A percentile compares a stretch with the other conserved stretches of the same genome.
phyloP scores from a whole-genome alignment of 2,888 invertebrate species.

The Epistrophe grossulariae region DNA sequence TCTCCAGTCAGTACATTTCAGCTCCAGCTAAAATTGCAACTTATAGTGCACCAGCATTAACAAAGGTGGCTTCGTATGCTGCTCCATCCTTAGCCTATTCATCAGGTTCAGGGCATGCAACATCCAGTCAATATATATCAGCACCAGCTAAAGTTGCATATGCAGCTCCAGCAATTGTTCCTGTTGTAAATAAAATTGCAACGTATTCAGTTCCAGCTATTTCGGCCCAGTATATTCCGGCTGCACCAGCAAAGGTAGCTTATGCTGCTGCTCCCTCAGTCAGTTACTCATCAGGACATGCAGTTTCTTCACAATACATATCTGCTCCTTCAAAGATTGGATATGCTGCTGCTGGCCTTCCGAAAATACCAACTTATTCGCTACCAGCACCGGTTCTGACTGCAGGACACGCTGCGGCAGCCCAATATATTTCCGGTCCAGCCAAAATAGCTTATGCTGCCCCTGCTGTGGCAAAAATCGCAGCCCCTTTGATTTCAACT shows the following conservation, averaged over 20 bases:
- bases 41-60: slow-evolving; percentile 73
- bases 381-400: slow-evolving; percentile 9
- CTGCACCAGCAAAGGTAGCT: slow-evolving; percentile 52
- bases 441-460: slow-evolving; percentile 57
- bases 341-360: slow-evolving; percentile 65
- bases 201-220: slow-evolving; percentile 62
- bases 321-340: slow-evolving; percentile 77
- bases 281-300: slow-evolving; percentile 71
- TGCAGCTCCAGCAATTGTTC: slow-evolving; percentile 81
- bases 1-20: slow-evolving; percentile 77
- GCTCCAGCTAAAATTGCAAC: slow-evolving; percentile 76
- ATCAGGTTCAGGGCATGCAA: slow-evolving; percentile 44
- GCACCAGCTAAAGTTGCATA: slow-evolving; percentile 76
- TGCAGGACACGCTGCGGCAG: slow-evolving; percentile 78
- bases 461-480: slow-evolving; percentile 70
- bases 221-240: slow-evolving; percentile 71
- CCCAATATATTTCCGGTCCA: slow-evolving; percentile 76
- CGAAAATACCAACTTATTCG: slow-evolving; percentile 28
- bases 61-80: slow-evolving; percentile 73
- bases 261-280: slow-evolving; percentile 65
- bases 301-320: slow-evolving; percentile 79
- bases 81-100: slow-evolving; percentile 64
- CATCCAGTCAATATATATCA: slow-evolving; percentile 51
- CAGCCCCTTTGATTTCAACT: not conserved
- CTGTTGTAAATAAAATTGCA: slow-evolving; percentile 44